Conservation (phyloP, 2,888 invertebrate genomes). For the Baccha elongata region DNA sequence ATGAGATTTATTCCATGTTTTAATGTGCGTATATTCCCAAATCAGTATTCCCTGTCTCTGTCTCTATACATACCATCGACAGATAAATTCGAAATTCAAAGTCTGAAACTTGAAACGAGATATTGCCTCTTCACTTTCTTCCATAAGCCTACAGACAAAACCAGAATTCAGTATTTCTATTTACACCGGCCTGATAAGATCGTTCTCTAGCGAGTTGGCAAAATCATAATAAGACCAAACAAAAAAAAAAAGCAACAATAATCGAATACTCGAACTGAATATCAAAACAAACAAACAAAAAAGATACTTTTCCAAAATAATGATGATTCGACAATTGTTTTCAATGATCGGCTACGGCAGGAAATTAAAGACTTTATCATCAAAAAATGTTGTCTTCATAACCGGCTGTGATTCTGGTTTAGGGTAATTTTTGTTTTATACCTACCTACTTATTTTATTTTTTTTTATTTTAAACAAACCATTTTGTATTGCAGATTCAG, state of each 20-base stretch:
- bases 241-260: background rate
- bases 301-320: background rate
- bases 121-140: conserved; percentile 11
- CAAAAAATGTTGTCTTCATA: conserved; percentile 85
- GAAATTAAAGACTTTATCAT: conserved; percentile 74
- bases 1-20: background rate
- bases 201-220: conserved; percentile 19
- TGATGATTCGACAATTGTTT: conserved; percentile 50
- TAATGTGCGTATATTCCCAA: background rate
- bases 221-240: background rate
- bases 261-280: conserved; percentile 5
- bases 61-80: background rate
- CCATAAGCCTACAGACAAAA: conserved; percentile 32
- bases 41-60: background rate
- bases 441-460: background rate
- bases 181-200: conserved; percentile 65
- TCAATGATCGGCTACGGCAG: conserved; percentile 51
- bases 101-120: background rate
- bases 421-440: conserved; percentile 83
- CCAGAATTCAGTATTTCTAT: conserved; percentile 65
- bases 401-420: conserved; percentile 95
- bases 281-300: conserved; percentile 15
- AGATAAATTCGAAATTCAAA: background rate
- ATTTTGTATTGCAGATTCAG: conserved; percentile 76
- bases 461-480: background rate